Conservation (phyloP, 2,113 vertebrate species). For the Plecturocebus donacophilus region DNA sequence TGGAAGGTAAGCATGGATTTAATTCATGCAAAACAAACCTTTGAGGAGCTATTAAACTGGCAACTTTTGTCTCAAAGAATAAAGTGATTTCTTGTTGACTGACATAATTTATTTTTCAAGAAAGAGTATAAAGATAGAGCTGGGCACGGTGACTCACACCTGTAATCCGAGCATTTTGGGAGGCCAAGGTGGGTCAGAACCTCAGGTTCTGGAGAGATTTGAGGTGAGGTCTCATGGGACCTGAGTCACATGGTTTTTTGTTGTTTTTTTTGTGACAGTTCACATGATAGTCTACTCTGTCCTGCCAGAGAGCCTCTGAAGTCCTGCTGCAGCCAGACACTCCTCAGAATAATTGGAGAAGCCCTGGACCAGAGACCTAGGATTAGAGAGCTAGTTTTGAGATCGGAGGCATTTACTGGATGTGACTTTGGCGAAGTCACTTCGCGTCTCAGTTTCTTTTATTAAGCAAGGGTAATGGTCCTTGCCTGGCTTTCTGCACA, state of each 20-base stretch:
- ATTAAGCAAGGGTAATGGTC: neutral
- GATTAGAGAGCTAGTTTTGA: rapidly evolving
- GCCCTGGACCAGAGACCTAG: neutral
- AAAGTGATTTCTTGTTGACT: neutral
- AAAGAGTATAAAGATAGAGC: neutral
- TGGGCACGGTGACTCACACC: no score
- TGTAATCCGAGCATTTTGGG: no score
- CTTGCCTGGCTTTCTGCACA: neutral
- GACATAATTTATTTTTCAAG: neutral
- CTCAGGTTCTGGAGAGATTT: no score
- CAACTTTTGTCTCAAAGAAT: neutral
- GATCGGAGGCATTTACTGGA: neutral
- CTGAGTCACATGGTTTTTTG: no score
- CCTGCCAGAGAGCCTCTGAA: neutral
- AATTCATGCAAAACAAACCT: neutral
- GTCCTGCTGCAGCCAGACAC: neutral
- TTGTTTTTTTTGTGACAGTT: neutral
- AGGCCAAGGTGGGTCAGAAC: no score
- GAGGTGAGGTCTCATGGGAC: no score
- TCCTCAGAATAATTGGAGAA: rapidly evolving
- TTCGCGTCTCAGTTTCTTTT: neutral
- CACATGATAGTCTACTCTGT: no score
- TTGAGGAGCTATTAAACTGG: neutral
- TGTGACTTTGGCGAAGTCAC: neutral
- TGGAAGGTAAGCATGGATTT: neutral